Percentiles rank a stretch among this genome's conserved stretches.
These are phyloP conservation scores for Nomada lathburiana DNA, from an alignment of 2,888 invertebrate species.

Conservation along the genomic window DNA sequence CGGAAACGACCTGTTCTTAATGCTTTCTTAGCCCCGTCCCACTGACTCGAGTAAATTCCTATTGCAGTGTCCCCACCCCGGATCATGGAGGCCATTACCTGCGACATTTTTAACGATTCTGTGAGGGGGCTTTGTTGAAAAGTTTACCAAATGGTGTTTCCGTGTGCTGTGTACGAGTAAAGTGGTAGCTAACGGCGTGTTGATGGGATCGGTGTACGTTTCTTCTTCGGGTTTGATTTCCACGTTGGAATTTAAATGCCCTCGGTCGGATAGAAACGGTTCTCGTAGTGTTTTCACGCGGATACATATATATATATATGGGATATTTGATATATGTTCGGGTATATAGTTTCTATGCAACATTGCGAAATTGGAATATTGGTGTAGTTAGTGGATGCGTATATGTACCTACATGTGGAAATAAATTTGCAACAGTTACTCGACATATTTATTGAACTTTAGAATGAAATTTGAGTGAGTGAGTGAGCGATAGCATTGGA, in stretches of 20 bases:
- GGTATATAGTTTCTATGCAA: too few relatives aligned
- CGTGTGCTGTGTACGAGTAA: conserved; percentile 8
- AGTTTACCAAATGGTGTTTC: conserved; percentile 1
- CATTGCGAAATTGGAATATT: too few relatives aligned
- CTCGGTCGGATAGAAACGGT: too few relatives aligned
- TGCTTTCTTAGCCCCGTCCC: conserved; percentile 17
- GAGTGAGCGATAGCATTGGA: too few relatives aligned
- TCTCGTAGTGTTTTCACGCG: too few relatives aligned
- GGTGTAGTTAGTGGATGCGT: too few relatives aligned
- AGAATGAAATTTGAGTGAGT: too few relatives aligned
- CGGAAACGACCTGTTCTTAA: conserved; percentile 39
- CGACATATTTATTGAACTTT: too few relatives aligned
- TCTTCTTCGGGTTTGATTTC: neutral
- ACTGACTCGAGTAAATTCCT: conserved; percentile 40
- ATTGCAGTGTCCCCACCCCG: conserved; percentile 15
- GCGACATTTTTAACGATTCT: neutral
- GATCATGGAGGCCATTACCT: conserved; percentile 24
- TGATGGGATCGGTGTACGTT: neutral
- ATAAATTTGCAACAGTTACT: too few relatives aligned
- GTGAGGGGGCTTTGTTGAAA: conserved; percentile 1
- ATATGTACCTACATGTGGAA: too few relatives aligned
- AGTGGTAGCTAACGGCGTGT: neutral
- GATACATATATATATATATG: too few relatives aligned
- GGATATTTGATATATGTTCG: too few relatives aligned
- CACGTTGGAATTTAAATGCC: neutral